phyloP scores from a whole-genome alignment of 2,888 invertebrate species.

The Lithophane semibrunnea region DNA sequence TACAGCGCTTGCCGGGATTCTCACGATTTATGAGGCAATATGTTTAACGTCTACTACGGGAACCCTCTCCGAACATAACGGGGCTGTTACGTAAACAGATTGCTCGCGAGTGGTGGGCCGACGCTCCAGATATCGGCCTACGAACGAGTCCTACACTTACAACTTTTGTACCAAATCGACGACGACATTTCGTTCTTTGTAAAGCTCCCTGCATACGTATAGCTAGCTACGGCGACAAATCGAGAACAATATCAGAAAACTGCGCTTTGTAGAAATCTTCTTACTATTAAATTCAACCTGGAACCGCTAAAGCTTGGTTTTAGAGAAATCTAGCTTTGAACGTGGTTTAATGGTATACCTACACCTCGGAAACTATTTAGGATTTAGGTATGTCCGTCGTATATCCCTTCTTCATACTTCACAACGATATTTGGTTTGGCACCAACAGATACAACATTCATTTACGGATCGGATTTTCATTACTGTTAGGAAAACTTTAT shows the following conservation, averaged over 20 bases:
- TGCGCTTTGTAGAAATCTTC: constrained; percentile 59
- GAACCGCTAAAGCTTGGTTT: constrained; percentile 14
- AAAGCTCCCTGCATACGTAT: constrained; percentile 74
- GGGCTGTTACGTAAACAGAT: constrained; percentile 90
- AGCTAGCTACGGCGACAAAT: constrained; percentile 67
- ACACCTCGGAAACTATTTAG: constrained; percentile 10
- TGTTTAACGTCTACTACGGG: constrained; percentile 90
- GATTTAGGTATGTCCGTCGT: constrained; percentile 16
- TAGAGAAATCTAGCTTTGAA: constrained; percentile 15
- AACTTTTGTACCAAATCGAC: constrained; percentile 80
- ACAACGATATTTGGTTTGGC: not conserved
- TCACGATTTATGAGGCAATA: constrained; percentile 90
- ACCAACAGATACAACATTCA: not conserved
- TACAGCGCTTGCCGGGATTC: constrained; percentile 88
- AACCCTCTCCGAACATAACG: constrained; percentile 90
- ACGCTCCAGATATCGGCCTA: constrained; percentile 84
- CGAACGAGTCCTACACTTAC: constrained; percentile 81
- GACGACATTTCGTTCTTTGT: constrained; percentile 74
- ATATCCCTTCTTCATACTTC: not conserved
- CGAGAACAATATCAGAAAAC: constrained; percentile 68
- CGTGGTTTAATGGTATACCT: constrained; percentile 7
- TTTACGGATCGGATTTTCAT: not conserved
- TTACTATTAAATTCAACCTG: constrained; percentile 29
- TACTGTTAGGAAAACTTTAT: constrained; percentile 5
- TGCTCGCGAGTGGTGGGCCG: constrained; percentile 86